phyloP scores from a whole-genome alignment of 1,140 invertebrate species.

The Hydropsyche tenuis region DNA sequence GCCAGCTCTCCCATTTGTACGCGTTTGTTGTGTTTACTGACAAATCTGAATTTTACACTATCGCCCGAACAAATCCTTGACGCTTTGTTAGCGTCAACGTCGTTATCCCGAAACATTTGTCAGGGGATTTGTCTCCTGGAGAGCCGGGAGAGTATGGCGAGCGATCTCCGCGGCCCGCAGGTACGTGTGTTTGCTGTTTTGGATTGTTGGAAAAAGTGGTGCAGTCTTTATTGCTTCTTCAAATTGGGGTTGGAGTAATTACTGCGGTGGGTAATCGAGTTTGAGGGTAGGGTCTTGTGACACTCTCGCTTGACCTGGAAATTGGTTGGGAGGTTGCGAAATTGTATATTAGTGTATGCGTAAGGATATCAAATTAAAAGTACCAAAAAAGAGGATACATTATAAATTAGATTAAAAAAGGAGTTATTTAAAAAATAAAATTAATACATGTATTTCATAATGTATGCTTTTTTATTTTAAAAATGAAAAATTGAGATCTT shows the following conservation, averaged over 20 bases:
- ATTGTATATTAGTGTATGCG: no score
- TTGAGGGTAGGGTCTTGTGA: no score
- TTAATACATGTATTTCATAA: no score
- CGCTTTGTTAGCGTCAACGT: slow-evolving; percentile 48
- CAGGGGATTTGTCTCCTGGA: slow-evolving; percentile 44
- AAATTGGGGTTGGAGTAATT: background rate
- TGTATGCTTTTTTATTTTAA: no score
- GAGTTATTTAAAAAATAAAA: no score
- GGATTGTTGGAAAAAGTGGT: background rate
- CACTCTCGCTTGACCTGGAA: no score
- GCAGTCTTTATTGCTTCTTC: slow-evolving; percentile 1
- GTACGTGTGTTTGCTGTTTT: background rate
- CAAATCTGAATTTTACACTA: slow-evolving; percentile 51
- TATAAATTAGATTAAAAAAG: no score
- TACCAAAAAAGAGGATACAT: no score
- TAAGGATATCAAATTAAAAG: no score
- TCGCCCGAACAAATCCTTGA: slow-evolving; percentile 46
- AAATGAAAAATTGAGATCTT: no score
- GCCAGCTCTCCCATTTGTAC: slow-evolving; percentile 33
- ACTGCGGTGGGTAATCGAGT: no score
- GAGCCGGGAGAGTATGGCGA: slow-evolving; percentile 11
- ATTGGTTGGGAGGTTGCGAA: no score
- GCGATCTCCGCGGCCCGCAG: background rate
- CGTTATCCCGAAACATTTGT: slow-evolving; percentile 48
- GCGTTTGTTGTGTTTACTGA: slow-evolving; percentile 46